Base-by-base conservation (phyloP, 2,888 invertebrate species). In the Oxytorus armatus region DNA sequence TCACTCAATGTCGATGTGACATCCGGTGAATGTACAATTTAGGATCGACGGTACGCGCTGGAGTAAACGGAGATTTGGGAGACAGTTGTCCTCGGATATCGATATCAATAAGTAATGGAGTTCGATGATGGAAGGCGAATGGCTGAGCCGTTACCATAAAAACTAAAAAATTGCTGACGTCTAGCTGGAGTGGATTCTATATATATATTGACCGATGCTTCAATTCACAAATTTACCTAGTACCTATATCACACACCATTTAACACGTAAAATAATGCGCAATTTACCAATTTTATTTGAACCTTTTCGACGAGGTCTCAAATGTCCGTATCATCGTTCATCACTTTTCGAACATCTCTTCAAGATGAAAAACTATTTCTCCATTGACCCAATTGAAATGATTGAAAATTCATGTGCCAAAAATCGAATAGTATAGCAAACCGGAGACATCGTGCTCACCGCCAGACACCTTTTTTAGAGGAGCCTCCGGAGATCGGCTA, bases 71-170 rank as follows among this genome's bases (percentile, higher is more conserved):
- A 70, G 42, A 68, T 47, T 55, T 23, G 69, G 25, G 21, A 21
- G 55, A 70, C 72, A 72, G 49, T 33, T 25, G 70, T 69, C 68
- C 65, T 59, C 51, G 57, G 25, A 61, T 68, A 68, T 82, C 63
- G 61, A 78, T 59, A 74, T 81, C 59, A 76, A 82, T 82, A 77
- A 79, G 65, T 69, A 76, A 82, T 76, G 72, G 16, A n/a, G 33
- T 14, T 57, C 29, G n/a, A 63, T 44, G 68, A 57, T 69, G 53
- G 33, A 53, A 57, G 65, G 14, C 18, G 21, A 21, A 51, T 49
- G 42, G 51, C 14, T 53, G n/a, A 23, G 39, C 39, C 57, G 21
- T 29, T 25, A 2, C n/a, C 8, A 33, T 59, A 10, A 8, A 59
- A 14, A 33, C 10, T 14, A 33, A 18, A 4, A 47, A 14, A 44